These are phyloP conservation scores for Ondatra zibethicus DNA, from an alignment of 2,113 vertebrate species.

Conservation along the genomic window DNA sequence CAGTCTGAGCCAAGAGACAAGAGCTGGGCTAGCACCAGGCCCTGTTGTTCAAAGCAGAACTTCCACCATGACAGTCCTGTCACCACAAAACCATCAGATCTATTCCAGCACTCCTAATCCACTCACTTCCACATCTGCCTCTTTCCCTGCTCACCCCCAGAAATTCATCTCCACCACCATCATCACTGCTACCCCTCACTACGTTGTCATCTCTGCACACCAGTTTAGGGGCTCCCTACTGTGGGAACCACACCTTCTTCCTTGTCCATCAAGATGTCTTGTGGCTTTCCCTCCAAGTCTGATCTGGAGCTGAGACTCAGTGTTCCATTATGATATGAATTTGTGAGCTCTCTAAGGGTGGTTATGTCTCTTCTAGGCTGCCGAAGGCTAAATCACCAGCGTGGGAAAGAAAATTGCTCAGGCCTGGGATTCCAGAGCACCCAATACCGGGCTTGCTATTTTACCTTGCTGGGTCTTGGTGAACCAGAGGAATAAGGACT, in stretches of 20 bases:
- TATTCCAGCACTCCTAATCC: fast-evolving
- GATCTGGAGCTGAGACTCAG: background rate
- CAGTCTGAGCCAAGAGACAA: background rate
- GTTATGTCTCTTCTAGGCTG: background rate
- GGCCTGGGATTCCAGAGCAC: background rate
- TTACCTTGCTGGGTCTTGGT: fast-evolving
- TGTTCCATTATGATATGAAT: fast-evolving
- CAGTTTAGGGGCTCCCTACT: background rate
- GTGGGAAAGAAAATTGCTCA: too few relatives aligned
- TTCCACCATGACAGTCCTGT: too few relatives aligned
- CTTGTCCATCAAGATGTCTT: background rate
- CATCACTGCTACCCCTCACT: fast-evolving
- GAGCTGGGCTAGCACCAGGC: background rate
- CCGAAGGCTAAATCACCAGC: background rate
- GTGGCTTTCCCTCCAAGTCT: background rate
- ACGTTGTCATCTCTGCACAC: too few relatives aligned
- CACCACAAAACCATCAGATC: fast-evolving
- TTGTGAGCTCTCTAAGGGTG: background rate
- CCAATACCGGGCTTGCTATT: fast-evolving
- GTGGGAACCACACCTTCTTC: fast-evolving
- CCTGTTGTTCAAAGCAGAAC: background rate
- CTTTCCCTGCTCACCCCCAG: fast-evolving
- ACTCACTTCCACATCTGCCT: background rate
- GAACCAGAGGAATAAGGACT: background rate
- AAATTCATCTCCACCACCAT: background rate